Evolutionary conservation across 2,888 invertebrate genomes (phyloP), one percentile per base, ranked within the genome.

Genomic region (Dermolepida albohirtum): DNA sequence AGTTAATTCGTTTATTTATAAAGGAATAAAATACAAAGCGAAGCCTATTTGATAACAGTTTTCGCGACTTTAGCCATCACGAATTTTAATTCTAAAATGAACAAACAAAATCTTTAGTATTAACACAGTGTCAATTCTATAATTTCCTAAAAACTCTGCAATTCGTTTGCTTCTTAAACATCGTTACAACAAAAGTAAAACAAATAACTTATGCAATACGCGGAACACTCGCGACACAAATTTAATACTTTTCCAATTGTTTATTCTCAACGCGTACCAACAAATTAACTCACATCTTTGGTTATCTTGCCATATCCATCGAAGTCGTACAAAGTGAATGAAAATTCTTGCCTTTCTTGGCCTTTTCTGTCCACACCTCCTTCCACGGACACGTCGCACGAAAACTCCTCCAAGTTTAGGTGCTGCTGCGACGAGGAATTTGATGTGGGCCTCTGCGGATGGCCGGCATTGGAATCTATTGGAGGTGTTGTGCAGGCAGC

Each of bases 231-330:
- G 10, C 34, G 29, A 51, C 51, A n/a, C 51, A 51, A 51, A 51
- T 29, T 27, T 51, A 29, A 22, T 22, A 22, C 22, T 4, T 22
- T 22, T 34, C 6, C 10, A 2, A 34, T 34, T 55, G 34, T 2
- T 29, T 22, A 55, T n/a, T 29, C n/a, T 55, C 29, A 39, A 55
- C 16, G n/a, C 22, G 22, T 22, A 22, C 12, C 12, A 65, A 34
- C 43, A 34, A 52, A 65, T 49, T 64, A 68, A 86, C 90, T 87
- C 85, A 92, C 92, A 86, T 95, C 95, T 87, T 95, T 95, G 78
- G 95, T 95, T 85, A 95, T 93, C 84, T 94, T 93, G 67, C 95
- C 95, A 81, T 94, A 94, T 47, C 95, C 95, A 80, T 95, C 95
- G 77, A 96, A 90, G 84, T 95, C 95, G 80, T 95, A 96, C 69